Conservation (phyloP, 1,140 invertebrate species). For the Papilio polytes region DNA sequence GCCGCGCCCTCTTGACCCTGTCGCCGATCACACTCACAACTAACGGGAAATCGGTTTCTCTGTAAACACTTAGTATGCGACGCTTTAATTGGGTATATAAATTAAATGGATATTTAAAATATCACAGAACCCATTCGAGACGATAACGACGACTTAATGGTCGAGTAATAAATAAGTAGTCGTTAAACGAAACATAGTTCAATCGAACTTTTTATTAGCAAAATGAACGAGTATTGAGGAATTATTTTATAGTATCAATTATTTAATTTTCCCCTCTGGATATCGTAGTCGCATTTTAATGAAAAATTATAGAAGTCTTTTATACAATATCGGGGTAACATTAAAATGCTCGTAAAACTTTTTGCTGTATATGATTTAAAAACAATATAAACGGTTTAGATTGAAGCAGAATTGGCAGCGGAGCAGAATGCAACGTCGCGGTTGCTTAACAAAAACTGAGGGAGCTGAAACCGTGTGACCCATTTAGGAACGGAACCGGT, state of each 20-base stretch:
- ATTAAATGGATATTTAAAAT: conserved; percentile 41
- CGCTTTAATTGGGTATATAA: conserved; percentile 40
- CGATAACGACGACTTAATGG: conserved; percentile 41
- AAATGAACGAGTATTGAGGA: not conserved
- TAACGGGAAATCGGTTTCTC: conserved; percentile 77
- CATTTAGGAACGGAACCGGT: conserved; percentile 81
- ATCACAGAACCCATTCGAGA: conserved; percentile 39
- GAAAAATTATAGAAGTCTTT: not conserved
- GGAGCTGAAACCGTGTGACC: conserved; percentile 80
- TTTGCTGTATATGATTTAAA: conserved; percentile 9
- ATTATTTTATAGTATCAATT: not conserved
- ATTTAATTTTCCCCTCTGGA: conserved; percentile 20
- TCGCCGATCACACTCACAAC: conserved; percentile 70
- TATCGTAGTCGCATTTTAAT: not conserved
- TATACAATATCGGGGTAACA: not conserved
- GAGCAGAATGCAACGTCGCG: conserved; percentile 48
- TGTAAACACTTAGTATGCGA: conserved; percentile 40
- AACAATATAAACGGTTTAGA: conserved; percentile 12
- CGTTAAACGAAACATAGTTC: conserved; percentile 40
- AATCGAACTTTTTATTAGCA: conserved; percentile 35
- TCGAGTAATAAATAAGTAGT: conserved; percentile 40
- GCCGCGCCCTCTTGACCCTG: conserved; percentile 76
- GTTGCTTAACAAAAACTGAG: conserved; percentile 70
- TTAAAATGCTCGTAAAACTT: not conserved
- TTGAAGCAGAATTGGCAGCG: conserved; percentile 11